Evolutionary conservation across 2,797 vertebrate species (phyloP).

Genomic region (Monodelphis domestica): DNA sequence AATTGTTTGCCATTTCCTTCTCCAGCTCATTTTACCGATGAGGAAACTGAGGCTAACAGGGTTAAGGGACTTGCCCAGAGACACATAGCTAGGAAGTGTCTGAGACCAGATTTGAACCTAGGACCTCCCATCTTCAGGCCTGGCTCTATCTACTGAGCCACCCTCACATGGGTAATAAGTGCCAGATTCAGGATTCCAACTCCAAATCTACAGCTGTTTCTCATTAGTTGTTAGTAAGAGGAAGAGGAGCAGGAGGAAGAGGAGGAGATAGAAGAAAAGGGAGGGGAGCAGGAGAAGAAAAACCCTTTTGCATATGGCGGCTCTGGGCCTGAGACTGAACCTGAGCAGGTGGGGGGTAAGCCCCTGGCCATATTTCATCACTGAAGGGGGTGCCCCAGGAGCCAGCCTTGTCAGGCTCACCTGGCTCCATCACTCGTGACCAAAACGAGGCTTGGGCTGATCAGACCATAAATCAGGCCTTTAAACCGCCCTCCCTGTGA

Average conservation of each 20-base stretch:
- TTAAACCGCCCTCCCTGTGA: constrained; percentile 45
- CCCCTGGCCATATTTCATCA: not conserved
- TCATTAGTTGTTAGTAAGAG: not conserved
- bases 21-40: not conserved
- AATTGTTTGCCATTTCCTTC: no score
- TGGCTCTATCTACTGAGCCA: not conserved
- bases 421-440: constrained; percentile 12
- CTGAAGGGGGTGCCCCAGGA: not conserved
- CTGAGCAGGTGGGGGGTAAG: constrained; percentile 23
- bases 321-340: constrained; percentile 30
- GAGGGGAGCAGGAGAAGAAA: not conserved
- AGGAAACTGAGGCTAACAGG: not conserved
- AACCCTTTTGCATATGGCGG: not conserved
- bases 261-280: not conserved
- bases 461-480: constrained; percentile 17
- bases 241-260: not conserved
- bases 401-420: not conserved
- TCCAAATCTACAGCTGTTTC: not conserved
- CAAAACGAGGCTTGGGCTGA: constrained; percentile 34
- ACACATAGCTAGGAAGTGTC: no score
- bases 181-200: not conserved
- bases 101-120: no score
- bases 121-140: no score
- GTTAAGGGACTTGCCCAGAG: no score
- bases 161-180: not conserved